Conservation (phyloP, 1,140 invertebrate genomes). For the Zaprionus vittiger region DNA sequence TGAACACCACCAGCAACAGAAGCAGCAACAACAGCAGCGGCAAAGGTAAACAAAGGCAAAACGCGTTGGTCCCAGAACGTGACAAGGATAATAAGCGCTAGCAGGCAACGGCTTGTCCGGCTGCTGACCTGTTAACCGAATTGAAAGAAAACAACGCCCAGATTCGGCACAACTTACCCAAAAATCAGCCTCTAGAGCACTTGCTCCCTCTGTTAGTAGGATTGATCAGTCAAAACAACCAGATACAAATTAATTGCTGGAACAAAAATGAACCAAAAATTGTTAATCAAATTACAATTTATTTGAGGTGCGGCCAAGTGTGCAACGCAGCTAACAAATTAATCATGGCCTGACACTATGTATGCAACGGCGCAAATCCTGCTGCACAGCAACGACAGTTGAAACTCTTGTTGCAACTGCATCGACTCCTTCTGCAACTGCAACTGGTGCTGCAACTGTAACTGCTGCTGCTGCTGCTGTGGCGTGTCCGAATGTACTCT, state of each 20-base stretch:
- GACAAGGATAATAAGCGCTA: slow-evolving; percentile 59
- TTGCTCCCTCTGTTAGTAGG: neutral
- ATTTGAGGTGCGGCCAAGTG: slow-evolving; percentile 47
- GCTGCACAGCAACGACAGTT: slow-evolving; percentile 14
- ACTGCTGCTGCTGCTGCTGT: slow-evolving; percentile 23
- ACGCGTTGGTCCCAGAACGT: slow-evolving; percentile 48
- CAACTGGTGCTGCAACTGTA: slow-evolving; percentile 4
- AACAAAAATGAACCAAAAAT: slow-evolving; percentile 56
- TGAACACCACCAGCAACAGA: slow-evolving; percentile 30
- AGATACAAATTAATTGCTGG: slow-evolving; percentile 38
- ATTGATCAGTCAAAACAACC: slow-evolving; percentile 47
- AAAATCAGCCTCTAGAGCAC: neutral
- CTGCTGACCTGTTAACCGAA: slow-evolving; percentile 47
- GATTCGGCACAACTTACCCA: slow-evolving; percentile 5
- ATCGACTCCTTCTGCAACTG: slow-evolving; percentile 22
- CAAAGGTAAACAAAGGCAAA: slow-evolving; percentile 48
- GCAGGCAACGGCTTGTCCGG: slow-evolving; percentile 1
- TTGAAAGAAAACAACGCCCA: slow-evolving; percentile 36
- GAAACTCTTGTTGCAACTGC: neutral
- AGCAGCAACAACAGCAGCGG: slow-evolving; percentile 2
- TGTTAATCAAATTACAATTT: slow-evolving; percentile 78
- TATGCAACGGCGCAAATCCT: slow-evolving; percentile 12
- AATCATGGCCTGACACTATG: slow-evolving; percentile 41
- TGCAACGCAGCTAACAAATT: slow-evolving; percentile 47
- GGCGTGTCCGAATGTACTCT: slow-evolving; percentile 34